Evolutionary conservation across 2,797 vertebrate genomes (phyloP).

Genomic region (Agapornis canus): DNA sequence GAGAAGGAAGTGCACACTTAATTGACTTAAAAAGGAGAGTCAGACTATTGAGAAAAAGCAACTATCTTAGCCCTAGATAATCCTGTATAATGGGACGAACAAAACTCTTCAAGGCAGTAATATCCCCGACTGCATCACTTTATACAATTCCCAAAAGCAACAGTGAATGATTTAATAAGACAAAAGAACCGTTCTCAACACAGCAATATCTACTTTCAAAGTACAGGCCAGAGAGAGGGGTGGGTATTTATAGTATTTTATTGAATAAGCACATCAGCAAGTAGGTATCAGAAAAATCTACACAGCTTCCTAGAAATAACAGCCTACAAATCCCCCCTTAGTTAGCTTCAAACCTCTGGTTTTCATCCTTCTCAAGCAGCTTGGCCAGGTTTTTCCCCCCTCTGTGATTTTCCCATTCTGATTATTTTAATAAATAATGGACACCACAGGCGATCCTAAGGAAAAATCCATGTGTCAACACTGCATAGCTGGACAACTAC

Average conservation of each 20-base stretch:
- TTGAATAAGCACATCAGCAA: constrained; percentile 18
- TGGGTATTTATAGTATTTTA: constrained; percentile 10
- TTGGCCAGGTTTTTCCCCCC: fast-evolving
- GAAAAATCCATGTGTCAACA: background rate
- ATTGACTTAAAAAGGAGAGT: background rate
- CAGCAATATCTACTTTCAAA: background rate
- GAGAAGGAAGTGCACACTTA: background rate
- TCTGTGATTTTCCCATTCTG: background rate
- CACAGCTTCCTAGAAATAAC: background rate
- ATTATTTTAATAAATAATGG: constrained; percentile 29
- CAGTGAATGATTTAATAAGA: background rate
- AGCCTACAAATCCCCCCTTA: background rate
- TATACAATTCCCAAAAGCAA: background rate
- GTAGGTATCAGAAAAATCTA: background rate
- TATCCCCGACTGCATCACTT: fast-evolving
- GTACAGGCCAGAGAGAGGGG: background rate
- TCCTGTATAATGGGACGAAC: background rate
- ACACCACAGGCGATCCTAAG: background rate
- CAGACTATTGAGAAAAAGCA: background rate
- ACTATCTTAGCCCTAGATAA: background rate
- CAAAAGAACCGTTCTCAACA: background rate
- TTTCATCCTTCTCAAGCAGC: background rate
- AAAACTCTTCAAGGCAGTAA: background rate
- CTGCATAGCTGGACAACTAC: background rate
- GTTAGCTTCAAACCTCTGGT: background rate